These are phyloP conservation scores for Ursus arctos DNA, from an alignment of 2,113 vertebrate species.

Conservation along the genomic window DNA sequence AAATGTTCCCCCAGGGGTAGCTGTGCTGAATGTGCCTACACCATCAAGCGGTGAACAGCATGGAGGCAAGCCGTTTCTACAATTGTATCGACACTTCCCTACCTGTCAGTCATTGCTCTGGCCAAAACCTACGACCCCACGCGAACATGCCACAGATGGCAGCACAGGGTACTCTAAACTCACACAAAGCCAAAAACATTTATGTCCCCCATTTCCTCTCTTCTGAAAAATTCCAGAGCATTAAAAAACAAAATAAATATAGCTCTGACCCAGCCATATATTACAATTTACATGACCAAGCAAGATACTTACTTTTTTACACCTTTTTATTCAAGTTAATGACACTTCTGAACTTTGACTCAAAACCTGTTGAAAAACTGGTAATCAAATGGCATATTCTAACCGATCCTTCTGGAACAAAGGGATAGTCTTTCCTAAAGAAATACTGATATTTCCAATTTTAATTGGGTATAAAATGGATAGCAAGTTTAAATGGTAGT, in stretches of 20 bases:
- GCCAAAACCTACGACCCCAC: not conserved
- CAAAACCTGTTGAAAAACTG: not conserved
- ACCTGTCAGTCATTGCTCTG: not conserved
- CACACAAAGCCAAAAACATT: not conserved
- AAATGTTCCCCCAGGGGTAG: not conserved
- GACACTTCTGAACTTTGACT: not conserved
- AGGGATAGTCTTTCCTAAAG: not conserved
- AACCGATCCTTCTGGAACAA: not conserved
- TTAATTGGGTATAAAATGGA: not conserved
- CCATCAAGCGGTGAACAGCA: fast-evolving
- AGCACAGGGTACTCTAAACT: no score
- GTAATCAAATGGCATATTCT: not conserved
- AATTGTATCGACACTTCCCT: not conserved
- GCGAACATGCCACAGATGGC: not conserved
- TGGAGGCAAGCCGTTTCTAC: not conserved
- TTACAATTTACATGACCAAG: not conserved
- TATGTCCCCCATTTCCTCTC: not conserved
- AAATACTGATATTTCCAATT: not conserved
- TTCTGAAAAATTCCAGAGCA: not conserved
- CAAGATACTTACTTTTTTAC: not conserved
- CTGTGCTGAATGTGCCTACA: not conserved
- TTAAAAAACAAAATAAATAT: not conserved
- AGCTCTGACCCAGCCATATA: not conserved
- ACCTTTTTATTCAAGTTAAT: not conserved
- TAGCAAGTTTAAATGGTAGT: not conserved